Base-by-base conservation (phyloP, 2,888 invertebrate genomes). In the Disparrhopalites patrizii region DNA sequence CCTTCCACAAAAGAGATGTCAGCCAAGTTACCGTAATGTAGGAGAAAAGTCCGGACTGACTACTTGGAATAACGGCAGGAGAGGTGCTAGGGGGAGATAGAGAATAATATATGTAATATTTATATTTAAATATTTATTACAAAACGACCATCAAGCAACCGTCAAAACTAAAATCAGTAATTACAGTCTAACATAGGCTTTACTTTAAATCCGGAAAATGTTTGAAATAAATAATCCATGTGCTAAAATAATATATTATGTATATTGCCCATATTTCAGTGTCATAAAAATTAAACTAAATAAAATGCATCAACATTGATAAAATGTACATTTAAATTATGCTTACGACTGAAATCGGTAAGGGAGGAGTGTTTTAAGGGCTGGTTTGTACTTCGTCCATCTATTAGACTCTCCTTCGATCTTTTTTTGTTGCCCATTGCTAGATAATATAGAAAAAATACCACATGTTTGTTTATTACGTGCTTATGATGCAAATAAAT, bases 21-120 rank as follows among this genome's bases (percentile, higher is more conserved):
- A 80, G 73, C 81, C 81, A 81, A 36, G 78, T 74, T 56, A 78
- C 77, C 8, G 79, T 78, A 62, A 79, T 76, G 72, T 77, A 77
- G 10, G 78, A 79, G 65, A 80, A 75, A 28, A 78, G 76, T 3
- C 81, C 81, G 20, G 78, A 76, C 27, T 76, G 74, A 54, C 71
- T 73, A 54, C 75, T 74, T 7, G 74, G 75, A 38, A 76, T 68
- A 27, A 70, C 65, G 20, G 68, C 5, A n/a, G 58, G 43, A n/a
- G 40, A n/a, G n/a, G 55, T n/a, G n/a, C n/a, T n/a, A n/a, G n/a
- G n/a, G n/a, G n/a, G n/a, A n/a, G n/a, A n/a, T n/a, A n/a, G n/a
- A n/a, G n/a, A n/a, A n/a, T n/a, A n/a, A n/a, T n/a, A n/a, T n/a
- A n/a, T n/a, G n/a, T n/a, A n/a, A n/a, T n/a, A n/a, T n/a, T n/a